Evolutionary conservation across 2,797 vertebrate species (phyloP).

Genomic region (Tympanoctomys barrerae): DNA sequence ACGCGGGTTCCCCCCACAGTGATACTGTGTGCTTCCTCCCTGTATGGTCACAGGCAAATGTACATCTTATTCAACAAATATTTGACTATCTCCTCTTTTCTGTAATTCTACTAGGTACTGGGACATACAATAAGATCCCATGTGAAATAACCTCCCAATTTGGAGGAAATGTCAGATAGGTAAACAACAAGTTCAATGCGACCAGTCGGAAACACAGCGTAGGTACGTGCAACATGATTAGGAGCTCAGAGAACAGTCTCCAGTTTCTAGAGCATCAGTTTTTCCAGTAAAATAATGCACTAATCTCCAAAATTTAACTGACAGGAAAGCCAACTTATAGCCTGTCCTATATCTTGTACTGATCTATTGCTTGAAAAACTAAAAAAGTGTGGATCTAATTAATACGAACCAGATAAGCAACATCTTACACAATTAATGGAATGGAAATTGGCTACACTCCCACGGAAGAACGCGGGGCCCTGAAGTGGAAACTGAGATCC

Average conservation of each 20-base stretch:
- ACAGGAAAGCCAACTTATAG: neutral
- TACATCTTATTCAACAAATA: conserved; percentile 30
- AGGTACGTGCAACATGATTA: neutral
- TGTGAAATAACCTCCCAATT: neutral
- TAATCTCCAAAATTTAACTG: conserved; percentile 40
- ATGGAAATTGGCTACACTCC: conserved; percentile 54
- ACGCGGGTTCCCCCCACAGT: neutral
- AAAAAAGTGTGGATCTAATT: conserved; percentile 37
- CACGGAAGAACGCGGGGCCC: neutral
- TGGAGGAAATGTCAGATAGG: conserved; percentile 6
- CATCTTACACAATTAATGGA: conserved; percentile 38
- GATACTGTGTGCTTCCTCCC: neutral
- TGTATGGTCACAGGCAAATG: neutral
- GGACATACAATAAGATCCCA: neutral
- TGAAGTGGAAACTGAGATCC: conserved; percentile 29
- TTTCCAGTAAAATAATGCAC: neutral
- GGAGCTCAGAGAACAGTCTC: neutral
- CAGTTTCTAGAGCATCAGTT: neutral
- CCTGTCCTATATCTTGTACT: neutral
- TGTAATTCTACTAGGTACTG: neutral
- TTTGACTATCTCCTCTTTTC: conserved; percentile 48
- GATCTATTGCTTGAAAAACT: conserved; percentile 53
- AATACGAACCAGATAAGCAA: conserved; percentile 40
- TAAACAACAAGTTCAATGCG: conserved; percentile 26
- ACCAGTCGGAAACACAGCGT: no score